Percentiles rank a stretch among this genome's conserved stretches.
These are phyloP conservation scores for Nymphalis io DNA, from an alignment of 1,140 invertebrate genomes.

Conservation along the genomic window DNA sequence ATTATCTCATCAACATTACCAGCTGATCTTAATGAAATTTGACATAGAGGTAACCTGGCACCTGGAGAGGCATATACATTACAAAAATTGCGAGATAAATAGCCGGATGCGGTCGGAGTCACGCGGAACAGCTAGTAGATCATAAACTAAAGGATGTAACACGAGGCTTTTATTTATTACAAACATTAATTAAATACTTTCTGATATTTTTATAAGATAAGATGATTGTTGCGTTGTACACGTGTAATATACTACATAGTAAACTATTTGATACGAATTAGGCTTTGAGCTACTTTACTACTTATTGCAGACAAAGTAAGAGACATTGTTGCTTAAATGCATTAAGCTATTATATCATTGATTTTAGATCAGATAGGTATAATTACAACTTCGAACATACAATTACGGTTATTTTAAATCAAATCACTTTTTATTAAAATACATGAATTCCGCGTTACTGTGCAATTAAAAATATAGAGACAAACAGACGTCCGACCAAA, in stretches of 20 bases:
- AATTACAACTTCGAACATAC: background rate
- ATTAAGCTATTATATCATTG: constrained; percentile 1
- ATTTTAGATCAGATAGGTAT: constrained; percentile 3
- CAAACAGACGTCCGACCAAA: too few relatives aligned
- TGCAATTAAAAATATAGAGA: background rate
- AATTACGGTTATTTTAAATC: background rate
- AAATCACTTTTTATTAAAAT: background rate
- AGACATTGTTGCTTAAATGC: background rate
- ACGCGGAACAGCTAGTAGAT: too few relatives aligned
- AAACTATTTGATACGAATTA: background rate
- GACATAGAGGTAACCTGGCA: too few relatives aligned
- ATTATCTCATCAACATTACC: too few relatives aligned
- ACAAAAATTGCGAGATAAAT: too few relatives aligned
- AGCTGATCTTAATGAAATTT: too few relatives aligned
- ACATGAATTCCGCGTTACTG: background rate
- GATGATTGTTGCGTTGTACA: background rate
- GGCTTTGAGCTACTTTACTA: background rate
- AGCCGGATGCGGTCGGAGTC: too few relatives aligned
- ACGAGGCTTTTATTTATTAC: background rate
- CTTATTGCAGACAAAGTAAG: background rate
- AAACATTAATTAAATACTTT: constrained; percentile 1
- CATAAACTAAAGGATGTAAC: too few relatives aligned
- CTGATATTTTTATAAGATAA: constrained; percentile 8
- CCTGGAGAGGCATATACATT: too few relatives aligned
- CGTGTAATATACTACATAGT: background rate